Evolutionary conservation across 2,888 invertebrate genomes (phyloP).

Genomic region (Tachina fera): DNA sequence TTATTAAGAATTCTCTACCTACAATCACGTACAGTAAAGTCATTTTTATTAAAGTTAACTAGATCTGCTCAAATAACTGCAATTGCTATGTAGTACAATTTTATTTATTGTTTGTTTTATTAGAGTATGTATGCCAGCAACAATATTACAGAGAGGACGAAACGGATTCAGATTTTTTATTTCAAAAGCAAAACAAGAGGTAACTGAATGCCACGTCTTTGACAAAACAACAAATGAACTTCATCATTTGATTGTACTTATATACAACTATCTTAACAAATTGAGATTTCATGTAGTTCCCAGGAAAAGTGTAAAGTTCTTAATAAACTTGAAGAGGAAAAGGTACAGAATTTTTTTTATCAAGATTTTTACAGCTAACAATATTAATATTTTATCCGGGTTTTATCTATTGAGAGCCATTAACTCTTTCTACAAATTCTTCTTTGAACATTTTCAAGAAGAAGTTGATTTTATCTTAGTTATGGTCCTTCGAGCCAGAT

Average conservation of each 20-base stretch:
- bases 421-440: too few species aligned
- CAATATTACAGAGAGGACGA: conserved; percentile 24
- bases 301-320: background rate
- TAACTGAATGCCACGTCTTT: conserved; percentile 35
- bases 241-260: conserved; percentile 14
- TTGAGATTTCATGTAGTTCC: background rate
- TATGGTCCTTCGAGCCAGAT: too few species aligned
- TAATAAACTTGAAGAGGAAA: background rate
- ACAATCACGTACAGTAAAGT: conserved; percentile 67
- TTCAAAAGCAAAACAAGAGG: background rate
- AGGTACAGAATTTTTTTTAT: background rate
- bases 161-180: conserved; percentile 42
- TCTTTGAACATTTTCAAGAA: too few species aligned
- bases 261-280: conserved; percentile 8
- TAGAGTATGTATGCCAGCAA: conserved; percentile 43
- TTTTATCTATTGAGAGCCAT: too few species aligned
- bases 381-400: too few species aligned
- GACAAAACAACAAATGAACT: conserved; percentile 11
- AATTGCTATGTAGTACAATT: conserved; percentile 39
- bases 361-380: background rate
- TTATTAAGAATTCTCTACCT: conserved; percentile 29
- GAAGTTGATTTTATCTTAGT: too few species aligned
- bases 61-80: conserved; percentile 65
- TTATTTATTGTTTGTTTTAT: conserved; percentile 32
- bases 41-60: conserved; percentile 71